Conservation (phyloP, 2,113 vertebrate species). For the Onychostoma macrolepis region DNA sequence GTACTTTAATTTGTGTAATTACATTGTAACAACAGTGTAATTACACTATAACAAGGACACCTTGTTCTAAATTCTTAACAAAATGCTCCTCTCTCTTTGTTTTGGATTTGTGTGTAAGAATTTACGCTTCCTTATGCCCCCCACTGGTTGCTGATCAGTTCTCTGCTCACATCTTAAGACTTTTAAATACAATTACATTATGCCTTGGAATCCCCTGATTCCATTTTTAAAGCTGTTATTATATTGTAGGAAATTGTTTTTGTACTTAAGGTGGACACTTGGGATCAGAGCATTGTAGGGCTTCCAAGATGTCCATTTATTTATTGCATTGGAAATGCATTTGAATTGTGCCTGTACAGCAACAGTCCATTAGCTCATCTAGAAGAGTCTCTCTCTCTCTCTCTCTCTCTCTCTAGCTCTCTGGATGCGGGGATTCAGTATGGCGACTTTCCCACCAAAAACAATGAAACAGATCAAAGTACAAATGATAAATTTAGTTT, state of each 20-base stretch:
- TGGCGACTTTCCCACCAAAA: background rate
- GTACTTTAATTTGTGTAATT: background rate
- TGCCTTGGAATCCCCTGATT: constrained; percentile 33
- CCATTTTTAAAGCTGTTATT: constrained; percentile 27
- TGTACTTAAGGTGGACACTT: constrained; percentile 32
- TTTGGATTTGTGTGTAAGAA: background rate
- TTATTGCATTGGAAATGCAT: constrained; percentile 38
- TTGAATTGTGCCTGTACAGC: background rate
- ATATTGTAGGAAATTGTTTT: constrained; percentile 22
- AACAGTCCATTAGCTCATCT: background rate
- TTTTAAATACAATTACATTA: constrained; percentile 21
- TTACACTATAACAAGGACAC: background rate
- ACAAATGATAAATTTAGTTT: constrained; percentile 15
- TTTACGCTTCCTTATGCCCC: background rate
- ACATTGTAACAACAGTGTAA: background rate
- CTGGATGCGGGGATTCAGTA: background rate
- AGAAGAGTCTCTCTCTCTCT: background rate
- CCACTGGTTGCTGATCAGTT: background rate
- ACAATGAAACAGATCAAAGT: background rate
- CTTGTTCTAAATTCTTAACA: background rate
- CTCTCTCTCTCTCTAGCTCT: no score
- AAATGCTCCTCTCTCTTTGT: background rate
- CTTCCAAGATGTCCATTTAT: constrained; percentile 29
- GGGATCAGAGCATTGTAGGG: background rate
- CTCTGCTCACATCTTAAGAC: background rate